Evolutionary conservation across 2,113 vertebrate genomes (phyloP).

Genomic region (human): DNA sequence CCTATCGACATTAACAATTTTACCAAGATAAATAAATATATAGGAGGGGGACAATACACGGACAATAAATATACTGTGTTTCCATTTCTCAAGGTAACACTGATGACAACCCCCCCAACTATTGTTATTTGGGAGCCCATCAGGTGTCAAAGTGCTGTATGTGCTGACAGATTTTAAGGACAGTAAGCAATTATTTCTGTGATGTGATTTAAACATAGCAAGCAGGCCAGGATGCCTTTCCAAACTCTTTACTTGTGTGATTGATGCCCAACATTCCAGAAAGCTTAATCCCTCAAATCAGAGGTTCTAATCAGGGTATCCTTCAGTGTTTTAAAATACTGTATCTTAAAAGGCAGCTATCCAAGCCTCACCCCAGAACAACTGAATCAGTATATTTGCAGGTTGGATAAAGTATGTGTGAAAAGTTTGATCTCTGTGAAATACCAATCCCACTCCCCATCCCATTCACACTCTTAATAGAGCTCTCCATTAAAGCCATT

Average conservation of each 20-base stretch:
- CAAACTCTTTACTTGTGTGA: too few species aligned
- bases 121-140: not conserved
- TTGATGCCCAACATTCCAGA: not conserved
- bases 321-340: constrained; percentile 5
- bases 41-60: not conserved
- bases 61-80: not conserved
- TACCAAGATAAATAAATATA: not conserved
- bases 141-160: not conserved
- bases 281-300: not conserved
- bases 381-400: not conserved
- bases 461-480: not conserved
- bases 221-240: not conserved
- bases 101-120: not conserved
- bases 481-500: not conserved
- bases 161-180: not conserved
- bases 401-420: not conserved
- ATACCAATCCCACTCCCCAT: not conserved
- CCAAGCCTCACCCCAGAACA: not conserved
- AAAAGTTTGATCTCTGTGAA: not conserved
- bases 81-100: not conserved
- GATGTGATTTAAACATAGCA: not conserved
- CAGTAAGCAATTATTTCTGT: not conserved
- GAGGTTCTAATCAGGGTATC: not conserved
- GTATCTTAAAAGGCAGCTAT: not conserved
- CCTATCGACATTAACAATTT: not conserved